A percentile compares a stretch with the other conserved stretches of the same genome.
Conservation (phyloP, 2,113 vertebrate genomes). For the Heterocephalus glaber region DNA sequence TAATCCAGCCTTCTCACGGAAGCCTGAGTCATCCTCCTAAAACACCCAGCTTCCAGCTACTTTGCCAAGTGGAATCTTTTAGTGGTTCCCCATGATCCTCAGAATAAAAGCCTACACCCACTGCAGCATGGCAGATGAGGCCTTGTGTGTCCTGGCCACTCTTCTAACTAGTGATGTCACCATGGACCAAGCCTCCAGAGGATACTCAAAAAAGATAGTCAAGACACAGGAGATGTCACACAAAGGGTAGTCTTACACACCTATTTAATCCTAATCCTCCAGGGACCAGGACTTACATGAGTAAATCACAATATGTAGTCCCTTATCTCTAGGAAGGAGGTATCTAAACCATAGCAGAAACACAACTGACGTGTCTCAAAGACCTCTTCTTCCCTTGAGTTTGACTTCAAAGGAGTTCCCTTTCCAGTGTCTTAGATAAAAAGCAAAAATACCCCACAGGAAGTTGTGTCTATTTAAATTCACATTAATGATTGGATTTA, state of each 20-base stretch:
- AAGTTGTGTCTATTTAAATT: neutral
- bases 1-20: neutral
- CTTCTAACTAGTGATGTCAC: neutral
- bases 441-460: neutral
- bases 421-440: conserved; percentile 29
- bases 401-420: conserved; percentile 29
- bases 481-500: neutral
- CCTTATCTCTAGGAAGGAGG: neutral
- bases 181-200: neutral
- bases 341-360: neutral
- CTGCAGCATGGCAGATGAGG: neutral
- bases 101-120: neutral
- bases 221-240: neutral
- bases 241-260: neutral
- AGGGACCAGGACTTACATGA: neutral
- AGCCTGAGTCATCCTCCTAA: neutral
- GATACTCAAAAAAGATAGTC: neutral
- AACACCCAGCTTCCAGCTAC: neutral
- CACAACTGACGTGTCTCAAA: neutral
- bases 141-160: neutral
- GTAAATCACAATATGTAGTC: neutral
- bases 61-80: neutral
- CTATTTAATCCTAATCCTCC: neutral
- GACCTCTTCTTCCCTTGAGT: neutral
- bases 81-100: neutral